Percentiles rank a stretch among this genome's conserved stretches.
Evolutionary conservation across 2,888 invertebrate genomes (phyloP).

Genomic region (Axea sp.): DNA sequence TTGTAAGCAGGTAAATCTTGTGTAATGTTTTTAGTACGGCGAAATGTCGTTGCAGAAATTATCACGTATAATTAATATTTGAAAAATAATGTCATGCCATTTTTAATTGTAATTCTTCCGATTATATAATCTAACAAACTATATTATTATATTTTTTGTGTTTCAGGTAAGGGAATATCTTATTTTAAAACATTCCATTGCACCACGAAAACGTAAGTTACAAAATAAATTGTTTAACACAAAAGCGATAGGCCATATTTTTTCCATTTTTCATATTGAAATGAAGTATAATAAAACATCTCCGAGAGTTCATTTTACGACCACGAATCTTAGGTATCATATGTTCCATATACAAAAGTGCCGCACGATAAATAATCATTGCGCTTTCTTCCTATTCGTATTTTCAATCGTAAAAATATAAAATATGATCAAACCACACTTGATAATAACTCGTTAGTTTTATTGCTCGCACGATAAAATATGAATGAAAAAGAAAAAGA

Average conservation of each 20-base stretch:
- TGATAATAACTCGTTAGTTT: conserved; percentile 59
- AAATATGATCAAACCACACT: conserved; percentile 42
- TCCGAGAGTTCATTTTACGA: conserved; percentile 41
- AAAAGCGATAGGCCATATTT: conserved; percentile 15
- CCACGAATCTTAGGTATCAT: conserved; percentile 30
- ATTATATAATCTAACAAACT: too few species aligned
- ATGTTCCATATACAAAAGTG: conserved; percentile 34
- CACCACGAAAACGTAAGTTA: conserved; percentile 4
- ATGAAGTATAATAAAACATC: conserved; percentile 33
- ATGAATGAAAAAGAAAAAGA: conserved; percentile 32
- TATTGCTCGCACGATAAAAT: conserved; percentile 46
- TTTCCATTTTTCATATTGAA: conserved; percentile 17
- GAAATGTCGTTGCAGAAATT: too few species aligned
- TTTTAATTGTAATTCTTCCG: too few species aligned
- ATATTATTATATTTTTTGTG: conserved; percentile 11
- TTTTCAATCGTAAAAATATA: conserved; percentile 58
- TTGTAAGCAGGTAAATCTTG: too few species aligned
- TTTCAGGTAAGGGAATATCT: conserved; percentile 34
- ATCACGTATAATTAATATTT: too few species aligned
- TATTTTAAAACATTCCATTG: neutral
- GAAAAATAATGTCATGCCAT: too few species aligned
- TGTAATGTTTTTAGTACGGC: too few species aligned
- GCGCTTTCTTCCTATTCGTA: conserved; percentile 48
- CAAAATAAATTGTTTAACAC: conserved; percentile 32
- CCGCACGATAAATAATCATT: conserved; percentile 53